Conservation (phyloP, 2,888 invertebrate genomes). For the Teleiodes luculella region DNA sequence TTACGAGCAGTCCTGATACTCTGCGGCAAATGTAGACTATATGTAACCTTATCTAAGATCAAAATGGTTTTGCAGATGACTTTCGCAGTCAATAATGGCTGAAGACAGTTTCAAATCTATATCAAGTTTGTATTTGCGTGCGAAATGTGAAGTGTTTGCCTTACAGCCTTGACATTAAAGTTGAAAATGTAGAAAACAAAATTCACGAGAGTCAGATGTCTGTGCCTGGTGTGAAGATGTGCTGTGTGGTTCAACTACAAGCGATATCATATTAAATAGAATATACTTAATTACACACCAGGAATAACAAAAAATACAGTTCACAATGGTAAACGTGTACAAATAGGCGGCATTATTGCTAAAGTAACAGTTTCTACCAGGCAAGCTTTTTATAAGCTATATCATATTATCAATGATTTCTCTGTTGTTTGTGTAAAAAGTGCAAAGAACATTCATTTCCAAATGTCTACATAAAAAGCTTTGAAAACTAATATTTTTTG, state of each 20-base stretch:
- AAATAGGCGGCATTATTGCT: too few species aligned
- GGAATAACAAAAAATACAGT: too few species aligned
- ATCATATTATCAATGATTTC: too few species aligned
- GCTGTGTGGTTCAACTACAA: neutral
- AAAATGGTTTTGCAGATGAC: conserved; percentile 35
- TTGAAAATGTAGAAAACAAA: conserved; percentile 25
- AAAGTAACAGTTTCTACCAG: too few species aligned
- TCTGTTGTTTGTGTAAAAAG: too few species aligned
- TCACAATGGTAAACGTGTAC: too few species aligned
- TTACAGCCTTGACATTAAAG: conserved; percentile 18
- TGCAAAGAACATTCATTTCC: too few species aligned
- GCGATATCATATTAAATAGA: too few species aligned
- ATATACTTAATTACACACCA: too few species aligned
- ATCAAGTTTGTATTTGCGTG: conserved; percentile 29
- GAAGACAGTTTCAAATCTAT: conserved; percentile 45
- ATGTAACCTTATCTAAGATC: conserved; percentile 18
- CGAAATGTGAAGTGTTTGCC: conserved; percentile 6
- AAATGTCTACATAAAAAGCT: too few species aligned
- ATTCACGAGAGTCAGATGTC: conserved; percentile 16
- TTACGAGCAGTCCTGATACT: neutral
- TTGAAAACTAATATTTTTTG: too few species aligned
- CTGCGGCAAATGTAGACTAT: conserved; percentile 7
- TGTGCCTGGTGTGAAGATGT: neutral
- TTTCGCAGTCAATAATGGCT: conserved; percentile 48
- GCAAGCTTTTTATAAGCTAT: too few species aligned